These are phyloP conservation scores for Euzophera pinguis DNA, from an alignment of 2,888 invertebrate genomes.

Conservation along the genomic window DNA sequence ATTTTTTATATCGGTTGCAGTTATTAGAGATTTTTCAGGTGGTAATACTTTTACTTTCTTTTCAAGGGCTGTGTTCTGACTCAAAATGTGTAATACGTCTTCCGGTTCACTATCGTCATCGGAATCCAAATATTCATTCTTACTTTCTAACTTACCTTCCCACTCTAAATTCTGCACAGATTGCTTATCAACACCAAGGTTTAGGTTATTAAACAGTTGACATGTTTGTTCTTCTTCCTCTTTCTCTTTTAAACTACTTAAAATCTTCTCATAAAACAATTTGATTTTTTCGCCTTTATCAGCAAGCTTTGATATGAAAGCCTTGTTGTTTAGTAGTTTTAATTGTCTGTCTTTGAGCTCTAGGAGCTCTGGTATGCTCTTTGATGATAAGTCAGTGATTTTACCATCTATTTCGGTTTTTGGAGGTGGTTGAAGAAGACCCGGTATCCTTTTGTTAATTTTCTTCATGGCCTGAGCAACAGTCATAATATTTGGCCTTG, in stretches of 20 bases:
- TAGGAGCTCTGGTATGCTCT: constrained; percentile 64
- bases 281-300: constrained; percentile 81
- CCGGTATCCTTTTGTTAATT: constrained; percentile 68
- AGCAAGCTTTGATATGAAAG: constrained; percentile 73
- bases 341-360: constrained; percentile 79
- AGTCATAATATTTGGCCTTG: constrained; percentile 22
- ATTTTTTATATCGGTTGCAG: constrained; percentile 69
- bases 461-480: constrained; percentile 45
- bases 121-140: constrained; percentile 63
- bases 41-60: constrained; percentile 67
- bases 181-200: constrained; percentile 62
- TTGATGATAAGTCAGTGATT: constrained; percentile 67
- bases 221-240: constrained; percentile 74
- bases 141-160: constrained; percentile 66
- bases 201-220: constrained; percentile 69
- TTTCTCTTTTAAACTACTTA: constrained; percentile 64
- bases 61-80: constrained; percentile 71
- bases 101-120: constrained; percentile 81
- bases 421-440: constrained; percentile 57
- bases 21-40: constrained; percentile 70
- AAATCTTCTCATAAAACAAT: constrained; percentile 65
- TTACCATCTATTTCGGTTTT: constrained; percentile 77
- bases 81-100: constrained; percentile 80
- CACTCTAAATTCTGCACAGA: constrained; percentile 80
- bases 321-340: constrained; percentile 75